These are phyloP conservation scores for Myrmophylax atrothorax DNA, from an alignment of 2,113 vertebrate species.

Conservation along the genomic window DNA sequence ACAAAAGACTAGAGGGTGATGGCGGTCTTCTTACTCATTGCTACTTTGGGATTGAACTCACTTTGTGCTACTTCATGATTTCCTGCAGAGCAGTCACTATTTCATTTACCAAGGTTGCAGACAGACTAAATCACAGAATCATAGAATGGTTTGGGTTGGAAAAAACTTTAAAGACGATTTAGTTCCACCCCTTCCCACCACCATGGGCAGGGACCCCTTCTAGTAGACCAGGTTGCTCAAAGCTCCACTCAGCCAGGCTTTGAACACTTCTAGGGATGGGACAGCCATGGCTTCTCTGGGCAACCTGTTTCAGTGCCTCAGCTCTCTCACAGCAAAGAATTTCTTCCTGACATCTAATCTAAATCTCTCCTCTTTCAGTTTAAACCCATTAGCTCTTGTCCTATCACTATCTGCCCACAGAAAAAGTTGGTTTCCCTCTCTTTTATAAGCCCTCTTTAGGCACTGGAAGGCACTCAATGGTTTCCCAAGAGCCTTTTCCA, in stretches of 20 bases:
- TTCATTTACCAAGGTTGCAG: not conserved
- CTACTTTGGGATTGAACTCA: not conserved
- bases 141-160: no score
- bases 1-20: not conserved
- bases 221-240: not conserved
- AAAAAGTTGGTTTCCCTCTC: not conserved
- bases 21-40: not conserved
- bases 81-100: not conserved
- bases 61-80: not conserved
- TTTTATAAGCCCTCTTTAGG: not conserved
- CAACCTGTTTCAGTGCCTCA: not conserved
- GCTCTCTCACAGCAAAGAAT: not conserved
- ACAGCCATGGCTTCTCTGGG: not conserved
- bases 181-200: no score
- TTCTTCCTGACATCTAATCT: not conserved
- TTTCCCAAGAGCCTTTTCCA: not conserved
- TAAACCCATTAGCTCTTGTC: not conserved
- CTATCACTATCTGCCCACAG: not conserved
- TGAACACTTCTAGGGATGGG: not conserved
- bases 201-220: no score
- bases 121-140: not conserved
- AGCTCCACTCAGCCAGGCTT: not conserved
- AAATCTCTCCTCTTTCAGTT: not conserved
- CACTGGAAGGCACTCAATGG: not conserved
- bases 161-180: not conserved